Percentiles rank a stretch among this genome's conserved stretches.
These are phyloP conservation scores for Stichodactyla helianthus DNA, from an alignment of 64 coral and sea anemone genomes.

Conservation along the genomic window DNA sequence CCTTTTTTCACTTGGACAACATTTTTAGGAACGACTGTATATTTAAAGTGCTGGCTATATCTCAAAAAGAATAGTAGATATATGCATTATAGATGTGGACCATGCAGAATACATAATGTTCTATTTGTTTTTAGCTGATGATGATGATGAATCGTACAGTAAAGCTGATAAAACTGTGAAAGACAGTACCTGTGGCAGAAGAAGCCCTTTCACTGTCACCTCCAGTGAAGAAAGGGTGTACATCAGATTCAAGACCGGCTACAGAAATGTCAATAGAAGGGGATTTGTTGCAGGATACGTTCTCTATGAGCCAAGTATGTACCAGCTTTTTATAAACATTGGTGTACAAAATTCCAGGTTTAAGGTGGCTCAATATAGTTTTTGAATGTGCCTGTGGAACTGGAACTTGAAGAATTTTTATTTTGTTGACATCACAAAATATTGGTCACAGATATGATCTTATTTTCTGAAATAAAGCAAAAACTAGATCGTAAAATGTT, in stretches of 20 bases:
- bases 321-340: background rate
- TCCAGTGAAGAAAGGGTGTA: slow-evolving; percentile 23
- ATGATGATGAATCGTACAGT: background rate
- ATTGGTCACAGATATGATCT: too few relatives aligned
- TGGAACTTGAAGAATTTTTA: too few relatives aligned
- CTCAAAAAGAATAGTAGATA: too few relatives aligned
- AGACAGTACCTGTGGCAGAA: slow-evolving; percentile 15
- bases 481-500: too few relatives aligned
- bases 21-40: background rate
- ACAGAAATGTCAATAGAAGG: background rate
- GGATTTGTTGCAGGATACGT: slow-evolving; percentile 54
- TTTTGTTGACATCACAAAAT: too few relatives aligned
- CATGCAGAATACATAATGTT: too few relatives aligned
- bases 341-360: too few relatives aligned
- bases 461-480: too few relatives aligned
- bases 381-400: too few relatives aligned
- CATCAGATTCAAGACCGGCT: slow-evolving; percentile 51
- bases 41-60: background rate
- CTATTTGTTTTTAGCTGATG: slow-evolving; percentile 9
- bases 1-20: too few relatives aligned
- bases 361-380: too few relatives aligned
- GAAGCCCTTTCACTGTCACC: slow-evolving; percentile 18
- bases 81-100: too few relatives aligned
- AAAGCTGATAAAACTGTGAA: slow-evolving; percentile 9
- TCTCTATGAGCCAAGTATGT: slow-evolving; percentile 31